Evolutionary conservation across 2,888 invertebrate genomes (phyloP).

Genomic region (Cordilura impudica): DNA sequence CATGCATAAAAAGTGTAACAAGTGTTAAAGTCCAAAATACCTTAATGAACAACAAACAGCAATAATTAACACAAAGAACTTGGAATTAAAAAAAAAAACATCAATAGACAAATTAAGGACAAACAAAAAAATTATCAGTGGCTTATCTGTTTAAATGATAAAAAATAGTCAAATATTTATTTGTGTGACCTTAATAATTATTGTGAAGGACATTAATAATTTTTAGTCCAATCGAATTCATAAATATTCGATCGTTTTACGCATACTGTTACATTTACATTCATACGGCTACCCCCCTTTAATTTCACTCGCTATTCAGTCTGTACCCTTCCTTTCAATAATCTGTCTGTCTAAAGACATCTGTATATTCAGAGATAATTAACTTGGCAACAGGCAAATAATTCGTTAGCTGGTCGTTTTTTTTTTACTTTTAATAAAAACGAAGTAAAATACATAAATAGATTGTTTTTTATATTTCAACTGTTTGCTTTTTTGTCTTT

Average conservation of each 20-base stretch:
- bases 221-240: background rate
- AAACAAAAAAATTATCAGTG: slow-evolving; percentile 1
- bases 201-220: slow-evolving; percentile 20
- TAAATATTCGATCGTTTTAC: slow-evolving; percentile 10
- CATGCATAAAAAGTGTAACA: slow-evolving; percentile 56
- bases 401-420: background rate
- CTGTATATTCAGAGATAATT: slow-evolving; percentile 16
- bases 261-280: slow-evolving; percentile 9
- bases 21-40: slow-evolving; percentile 66
- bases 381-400: slow-evolving; percentile 40
- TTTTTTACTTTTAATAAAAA: slow-evolving; percentile 3
- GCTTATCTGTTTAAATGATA: slow-evolving; percentile 26
- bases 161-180: slow-evolving; percentile 8
- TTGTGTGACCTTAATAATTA: slow-evolving; percentile 38
- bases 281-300: background rate
- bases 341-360: slow-evolving; percentile 23
- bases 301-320: background rate
- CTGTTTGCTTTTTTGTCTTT: background rate
- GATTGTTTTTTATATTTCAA: slow-evolving; percentile 4
- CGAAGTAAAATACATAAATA: slow-evolving; percentile 10
- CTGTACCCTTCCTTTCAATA: too few species aligned
- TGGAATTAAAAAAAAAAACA: slow-evolving; percentile 11
- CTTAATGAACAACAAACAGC: slow-evolving; percentile 68
- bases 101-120: slow-evolving; percentile 25
- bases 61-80: slow-evolving; percentile 25